phyloP scores from a whole-genome alignment of 2,797 vertebrate genomes.

The Parauchenoglanis ngamensis region DNA sequence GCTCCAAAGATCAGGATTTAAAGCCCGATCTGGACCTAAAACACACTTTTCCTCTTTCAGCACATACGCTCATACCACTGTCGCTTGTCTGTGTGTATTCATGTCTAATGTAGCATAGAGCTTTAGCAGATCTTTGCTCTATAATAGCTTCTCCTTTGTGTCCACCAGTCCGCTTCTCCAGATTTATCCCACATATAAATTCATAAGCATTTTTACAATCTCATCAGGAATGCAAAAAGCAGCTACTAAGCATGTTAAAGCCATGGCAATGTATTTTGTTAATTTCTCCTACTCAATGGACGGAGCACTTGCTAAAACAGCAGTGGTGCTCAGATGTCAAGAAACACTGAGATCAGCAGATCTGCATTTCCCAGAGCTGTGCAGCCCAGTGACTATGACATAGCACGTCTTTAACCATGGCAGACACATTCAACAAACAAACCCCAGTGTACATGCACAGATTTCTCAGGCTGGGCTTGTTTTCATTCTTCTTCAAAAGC shows the following conservation, averaged over 20 bases:
- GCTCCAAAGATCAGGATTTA: constrained; percentile 10
- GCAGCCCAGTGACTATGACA: constrained; percentile 43
- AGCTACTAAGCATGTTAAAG: constrained; percentile 54
- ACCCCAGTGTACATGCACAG: constrained; percentile 37
- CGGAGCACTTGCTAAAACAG: constrained; percentile 29
- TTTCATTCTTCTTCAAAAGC: constrained; percentile 44
- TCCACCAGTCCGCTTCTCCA: constrained; percentile 14
- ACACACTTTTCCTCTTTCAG: not conserved
- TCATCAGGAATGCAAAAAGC: constrained; percentile 54
- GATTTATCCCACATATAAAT: constrained; percentile 40
- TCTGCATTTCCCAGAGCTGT: constrained; percentile 23
- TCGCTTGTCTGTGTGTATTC: not conserved
- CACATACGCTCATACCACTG: not conserved
- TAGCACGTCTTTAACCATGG: constrained; percentile 48
- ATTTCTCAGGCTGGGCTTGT: constrained; percentile 34
- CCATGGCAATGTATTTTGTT: constrained; percentile 36
- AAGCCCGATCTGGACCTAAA: not conserved
- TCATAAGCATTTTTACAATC: constrained; percentile 52
- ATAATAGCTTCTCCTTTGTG: not conserved
- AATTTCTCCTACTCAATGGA: not conserved
- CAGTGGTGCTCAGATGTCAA: constrained; percentile 47
- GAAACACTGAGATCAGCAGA: constrained; percentile 48
- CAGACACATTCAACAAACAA: constrained; percentile 60
- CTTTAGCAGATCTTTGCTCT: not conserved
- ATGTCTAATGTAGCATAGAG: not conserved